These are phyloP conservation scores for Tipula vernalis DNA, from an alignment of 2,888 invertebrate genomes.

Conservation along the genomic window DNA sequence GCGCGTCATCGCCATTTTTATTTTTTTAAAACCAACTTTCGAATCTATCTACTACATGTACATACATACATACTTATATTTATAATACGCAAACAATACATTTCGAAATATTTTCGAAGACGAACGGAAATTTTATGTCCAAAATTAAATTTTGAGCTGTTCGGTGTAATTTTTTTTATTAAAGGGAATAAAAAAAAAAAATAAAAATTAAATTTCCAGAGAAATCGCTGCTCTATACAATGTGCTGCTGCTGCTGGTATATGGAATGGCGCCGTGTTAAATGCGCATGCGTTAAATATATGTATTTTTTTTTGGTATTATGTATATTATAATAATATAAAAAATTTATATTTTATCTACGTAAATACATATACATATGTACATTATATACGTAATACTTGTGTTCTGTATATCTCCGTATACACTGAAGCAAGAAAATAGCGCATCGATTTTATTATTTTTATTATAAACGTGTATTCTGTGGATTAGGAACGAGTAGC, in stretches of 20 bases:
- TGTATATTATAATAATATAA: not conserved
- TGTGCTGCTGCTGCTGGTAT: not conserved
- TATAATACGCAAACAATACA: not conserved
- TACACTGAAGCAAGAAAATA: constrained; percentile 4
- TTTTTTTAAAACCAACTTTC: not conserved
- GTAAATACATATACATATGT: not conserved
- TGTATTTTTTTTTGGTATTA: not conserved
- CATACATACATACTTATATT: not conserved
- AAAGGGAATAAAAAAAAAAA: not conserved
- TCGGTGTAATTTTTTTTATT: not conserved
- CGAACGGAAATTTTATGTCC: not conserved
- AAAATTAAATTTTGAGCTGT: not conserved
- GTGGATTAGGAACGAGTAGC: not conserved
- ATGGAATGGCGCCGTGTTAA: not conserved
- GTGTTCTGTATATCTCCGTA: not conserved
- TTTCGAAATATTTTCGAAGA: not conserved
- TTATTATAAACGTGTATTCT: not conserved
- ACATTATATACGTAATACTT: not conserved
- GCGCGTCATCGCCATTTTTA: constrained; percentile 4
- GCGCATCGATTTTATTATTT: not conserved
- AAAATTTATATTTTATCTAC: constrained; percentile 4
- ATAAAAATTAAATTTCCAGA: not conserved
- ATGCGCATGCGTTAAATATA: not conserved
- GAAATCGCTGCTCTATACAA: not conserved
- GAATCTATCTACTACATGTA: not conserved